Evolutionary conservation across 2,113 vertebrate species (phyloP), one percentile per base, ranked within the genome.

Genomic region (Rousettus leschenaultii): DNA sequence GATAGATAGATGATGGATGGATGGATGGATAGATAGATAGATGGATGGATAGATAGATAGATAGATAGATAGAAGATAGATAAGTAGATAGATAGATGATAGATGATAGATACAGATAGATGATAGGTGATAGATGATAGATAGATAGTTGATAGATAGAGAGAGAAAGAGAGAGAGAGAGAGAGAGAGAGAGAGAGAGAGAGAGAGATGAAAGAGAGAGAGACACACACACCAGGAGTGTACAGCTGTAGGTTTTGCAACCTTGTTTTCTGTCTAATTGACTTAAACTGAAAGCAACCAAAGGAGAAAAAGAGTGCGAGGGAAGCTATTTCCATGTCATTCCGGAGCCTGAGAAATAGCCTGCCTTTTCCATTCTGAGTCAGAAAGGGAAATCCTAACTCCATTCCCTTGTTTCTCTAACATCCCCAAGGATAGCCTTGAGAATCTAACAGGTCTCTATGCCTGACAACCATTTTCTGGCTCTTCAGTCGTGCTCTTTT

Each of bases 221-320:
- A 97, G 95, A n/a, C n/a, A n/a, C n/a, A n/a, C n/a, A n/a, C 86
- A 66, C 55, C 6, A 14, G 91, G 86, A 7, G 0, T 57, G 59
- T 66, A 51, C 38, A 14, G 45, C 35, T 84, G 82, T 53, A 71
- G 71, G 94, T 96, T 97, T 89, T 0, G 1, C 0, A 0, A 93
- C 91, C 80, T 90, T 70, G 12, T 97, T 95, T 91, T 96, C 94
- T 74, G 53, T 97, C 65, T 95, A 97, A 97, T 95, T 96, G 73
- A 48, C 89, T 92, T 86, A 24, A 85, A 95, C 45, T 0, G 1
- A 93, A 97, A 98, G 86, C 53, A 91, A 53, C 30, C 30, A 33
- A 92, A 87, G 13, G 75, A 53, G 24, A 61, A 74, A 80, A 85
- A 70, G 63, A 92, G 26, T 0, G 6, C 48, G 1, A 18, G 48